phyloP scores from a whole-genome alignment of 2,888 invertebrate genomes.

The Chymomyza procnemis region DNA sequence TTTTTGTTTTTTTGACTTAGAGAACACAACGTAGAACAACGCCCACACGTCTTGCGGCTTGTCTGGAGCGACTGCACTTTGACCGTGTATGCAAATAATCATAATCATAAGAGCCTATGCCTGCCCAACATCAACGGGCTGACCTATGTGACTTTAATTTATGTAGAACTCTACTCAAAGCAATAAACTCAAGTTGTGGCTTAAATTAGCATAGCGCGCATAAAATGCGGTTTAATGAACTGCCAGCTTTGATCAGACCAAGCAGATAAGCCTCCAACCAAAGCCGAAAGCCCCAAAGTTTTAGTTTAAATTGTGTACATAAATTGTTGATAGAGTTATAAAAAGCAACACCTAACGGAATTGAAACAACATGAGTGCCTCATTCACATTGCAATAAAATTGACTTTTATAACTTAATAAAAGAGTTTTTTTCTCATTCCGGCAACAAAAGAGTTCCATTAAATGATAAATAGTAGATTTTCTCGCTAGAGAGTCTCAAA shows the following conservation, averaged over 20 bases:
- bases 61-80: background rate
- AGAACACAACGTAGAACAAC: background rate
- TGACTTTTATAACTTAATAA: conserved; percentile 55
- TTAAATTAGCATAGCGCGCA: conserved; percentile 10
- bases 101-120: background rate
- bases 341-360: conserved; percentile 63
- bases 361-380: conserved; percentile 37
- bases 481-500: conserved; percentile 9
- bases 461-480: conserved; percentile 16
- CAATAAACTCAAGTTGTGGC: background rate
- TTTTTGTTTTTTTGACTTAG: background rate
- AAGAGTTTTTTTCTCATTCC: conserved; percentile 30
- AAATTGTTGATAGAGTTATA: conserved; percentile 64
- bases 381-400: conserved; percentile 69
- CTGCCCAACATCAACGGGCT: background rate
- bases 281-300: background rate
- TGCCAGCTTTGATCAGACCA: background rate
- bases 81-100: conserved; percentile 7
- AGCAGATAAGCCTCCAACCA: background rate
- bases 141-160: conserved; percentile 20
- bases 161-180: background rate
- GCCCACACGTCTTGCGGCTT: conserved; percentile 5
- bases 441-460: conserved; percentile 16
- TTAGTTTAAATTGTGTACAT: background rate
- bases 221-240: conserved; percentile 3